Evolutionary conservation across 2,113 vertebrate species (phyloP).

Genomic region (Anthoscopus minutus): DNA sequence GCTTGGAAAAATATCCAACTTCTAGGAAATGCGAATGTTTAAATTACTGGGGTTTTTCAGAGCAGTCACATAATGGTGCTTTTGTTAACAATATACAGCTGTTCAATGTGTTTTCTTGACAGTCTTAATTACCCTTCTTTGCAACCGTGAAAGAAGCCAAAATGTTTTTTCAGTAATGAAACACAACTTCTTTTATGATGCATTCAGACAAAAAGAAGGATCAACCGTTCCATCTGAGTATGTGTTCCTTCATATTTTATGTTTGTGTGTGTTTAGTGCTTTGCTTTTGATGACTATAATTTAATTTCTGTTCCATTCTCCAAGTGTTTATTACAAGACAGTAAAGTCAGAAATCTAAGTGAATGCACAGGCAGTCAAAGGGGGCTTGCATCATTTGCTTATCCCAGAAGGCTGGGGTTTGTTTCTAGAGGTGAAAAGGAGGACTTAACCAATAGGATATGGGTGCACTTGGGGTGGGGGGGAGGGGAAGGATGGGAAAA

Average conservation of each 20-base stretch:
- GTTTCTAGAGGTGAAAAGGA: background rate
- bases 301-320: conserved; percentile 25
- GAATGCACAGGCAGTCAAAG: background rate
- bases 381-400: background rate
- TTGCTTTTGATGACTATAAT: conserved; percentile 42
- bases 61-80: conserved; percentile 46
- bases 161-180: conserved; percentile 57
- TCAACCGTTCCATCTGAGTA: conserved; percentile 3
- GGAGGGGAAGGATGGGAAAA: fast-evolving
- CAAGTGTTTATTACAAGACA: conserved; percentile 37
- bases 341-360: conserved; percentile 36
- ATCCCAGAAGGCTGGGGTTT: background rate
- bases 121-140: conserved; percentile 70
- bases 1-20: conserved; percentile 47
- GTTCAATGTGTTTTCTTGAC: conserved; percentile 62
- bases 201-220: conserved; percentile 44
- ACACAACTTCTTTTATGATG: conserved; percentile 58
- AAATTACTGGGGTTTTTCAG: conserved; percentile 21
- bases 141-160: conserved; percentile 56
- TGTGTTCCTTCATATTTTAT: conserved; percentile 41
- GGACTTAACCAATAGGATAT: background rate
- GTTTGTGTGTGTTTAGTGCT: conserved; percentile 34
- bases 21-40: conserved; percentile 60
- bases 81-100: conserved; percentile 70
- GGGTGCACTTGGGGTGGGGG: background rate